Evolutionary conservation across 2,797 vertebrate species (phyloP).

Genomic region (Lagorchestes hirsutus): DNA sequence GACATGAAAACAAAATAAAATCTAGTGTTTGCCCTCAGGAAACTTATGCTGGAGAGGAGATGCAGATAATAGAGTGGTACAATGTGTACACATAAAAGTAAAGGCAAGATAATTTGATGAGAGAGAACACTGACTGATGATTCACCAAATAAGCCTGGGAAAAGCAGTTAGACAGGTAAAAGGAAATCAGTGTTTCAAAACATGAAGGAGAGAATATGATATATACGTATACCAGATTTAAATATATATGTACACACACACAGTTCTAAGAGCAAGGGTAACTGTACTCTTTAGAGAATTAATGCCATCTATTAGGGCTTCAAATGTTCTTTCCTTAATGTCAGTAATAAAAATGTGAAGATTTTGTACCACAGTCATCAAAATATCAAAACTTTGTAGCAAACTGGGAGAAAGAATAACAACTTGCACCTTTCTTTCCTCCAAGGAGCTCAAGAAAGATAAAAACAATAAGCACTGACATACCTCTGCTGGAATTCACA

Average conservation of each 20-base stretch:
- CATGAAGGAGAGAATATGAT: neutral
- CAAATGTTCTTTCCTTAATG: conserved; percentile 59
- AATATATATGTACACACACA: neutral
- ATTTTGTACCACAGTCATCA: conserved; percentile 14
- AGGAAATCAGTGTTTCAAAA: neutral
- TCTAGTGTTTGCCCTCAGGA: neutral
- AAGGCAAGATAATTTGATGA: neutral
- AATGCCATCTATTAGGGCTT: neutral
- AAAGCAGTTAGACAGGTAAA: neutral
- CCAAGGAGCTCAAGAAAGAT: conserved; percentile 58
- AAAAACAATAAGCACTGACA: conserved; percentile 69
- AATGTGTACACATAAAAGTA: neutral
- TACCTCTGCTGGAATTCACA: conserved; percentile 86
- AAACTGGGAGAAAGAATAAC: conserved; percentile 51
- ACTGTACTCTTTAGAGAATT: neutral
- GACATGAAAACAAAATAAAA: neutral
- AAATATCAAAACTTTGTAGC: conserved; percentile 46
- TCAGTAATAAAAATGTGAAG: conserved; percentile 20
- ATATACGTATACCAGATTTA: neutral
- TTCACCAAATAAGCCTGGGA: neutral
- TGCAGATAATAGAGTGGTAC: neutral
- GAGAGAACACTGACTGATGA: neutral
- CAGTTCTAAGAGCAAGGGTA: neutral
- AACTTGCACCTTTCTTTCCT: conserved; percentile 50
- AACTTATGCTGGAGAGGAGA: neutral